These are phyloP conservation scores for Mythimna lalbum DNA, from an alignment of 2,888 invertebrate species.

Conservation along the genomic window DNA sequence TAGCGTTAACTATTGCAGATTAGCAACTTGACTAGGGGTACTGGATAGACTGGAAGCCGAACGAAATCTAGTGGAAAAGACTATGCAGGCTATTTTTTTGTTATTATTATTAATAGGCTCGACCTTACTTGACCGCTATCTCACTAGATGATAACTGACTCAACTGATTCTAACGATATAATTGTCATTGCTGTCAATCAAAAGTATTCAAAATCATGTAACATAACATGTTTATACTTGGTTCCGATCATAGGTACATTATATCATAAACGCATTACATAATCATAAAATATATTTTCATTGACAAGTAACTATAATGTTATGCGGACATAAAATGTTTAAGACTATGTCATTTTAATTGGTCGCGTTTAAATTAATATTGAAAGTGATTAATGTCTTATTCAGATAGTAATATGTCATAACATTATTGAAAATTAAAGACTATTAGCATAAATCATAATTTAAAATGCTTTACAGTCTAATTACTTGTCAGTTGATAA, in stretches of 20 bases:
- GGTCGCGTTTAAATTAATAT: conserved; percentile 48
- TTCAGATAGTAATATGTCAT: conserved; percentile 55
- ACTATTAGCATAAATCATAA: conserved; percentile 52
- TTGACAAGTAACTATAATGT: conserved; percentile 39
- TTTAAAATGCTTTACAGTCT: conserved; percentile 32
- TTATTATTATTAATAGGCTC: no score
- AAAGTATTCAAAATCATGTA: neutral
- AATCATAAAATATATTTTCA: conserved; percentile 33
- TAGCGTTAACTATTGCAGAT: no score
- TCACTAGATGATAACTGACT: no score
- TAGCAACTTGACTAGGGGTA: no score
- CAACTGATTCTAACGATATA: neutral
- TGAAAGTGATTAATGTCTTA: conserved; percentile 63
- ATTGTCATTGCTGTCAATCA: neutral
- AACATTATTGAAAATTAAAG: conserved; percentile 59
- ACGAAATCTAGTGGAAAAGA: no score
- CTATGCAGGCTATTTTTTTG: no score
- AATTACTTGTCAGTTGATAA: conserved; percentile 44
- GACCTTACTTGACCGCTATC: no score
- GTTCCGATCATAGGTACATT: neutral
- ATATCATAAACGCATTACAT: no score
- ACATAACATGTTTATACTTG: neutral
- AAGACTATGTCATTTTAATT: conserved; percentile 57
- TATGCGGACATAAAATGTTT: conserved; percentile 53
- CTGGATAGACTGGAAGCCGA: no score